Percentiles rank a stretch among this genome's conserved stretches.
These are phyloP conservation scores for Ciconia nigra DNA, from an alignment of 2,797 vertebrate genomes.

Conservation along the genomic window DNA sequence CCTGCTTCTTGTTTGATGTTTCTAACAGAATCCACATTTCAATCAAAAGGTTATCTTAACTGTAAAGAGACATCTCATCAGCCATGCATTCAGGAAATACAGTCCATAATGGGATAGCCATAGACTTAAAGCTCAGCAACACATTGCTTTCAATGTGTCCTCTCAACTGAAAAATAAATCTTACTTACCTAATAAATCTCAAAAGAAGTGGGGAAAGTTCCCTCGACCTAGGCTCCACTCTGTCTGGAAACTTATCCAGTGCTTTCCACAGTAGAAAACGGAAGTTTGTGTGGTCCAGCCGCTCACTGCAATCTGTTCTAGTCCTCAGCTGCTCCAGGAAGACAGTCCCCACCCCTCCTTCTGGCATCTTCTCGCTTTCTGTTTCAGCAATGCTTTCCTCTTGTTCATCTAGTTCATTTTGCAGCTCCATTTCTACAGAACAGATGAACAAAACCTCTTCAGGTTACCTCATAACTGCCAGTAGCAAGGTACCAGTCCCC, in stretches of 20 bases:
- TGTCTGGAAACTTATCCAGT: slow-evolving; percentile 87
- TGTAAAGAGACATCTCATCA: neutral
- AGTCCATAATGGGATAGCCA: neutral
- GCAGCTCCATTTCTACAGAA: slow-evolving; percentile 84
- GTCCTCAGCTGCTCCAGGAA: slow-evolving; percentile 80
- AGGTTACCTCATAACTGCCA: neutral
- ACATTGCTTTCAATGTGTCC: neutral
- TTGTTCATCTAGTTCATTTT: slow-evolving; percentile 62
- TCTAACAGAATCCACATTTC: neutral
- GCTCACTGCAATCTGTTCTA: slow-evolving; percentile 74
- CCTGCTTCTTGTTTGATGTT: neutral
- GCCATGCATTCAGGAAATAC: neutral
- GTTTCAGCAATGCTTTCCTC: slow-evolving; percentile 41
- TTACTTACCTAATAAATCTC: slow-evolving; percentile 87
- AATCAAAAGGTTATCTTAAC: neutral
- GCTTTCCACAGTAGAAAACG: slow-evolving; percentile 90
- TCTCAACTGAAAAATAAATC: neutral
- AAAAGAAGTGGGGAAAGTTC: slow-evolving; percentile 92
- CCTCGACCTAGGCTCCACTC: slow-evolving; percentile 89
- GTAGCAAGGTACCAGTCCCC: neutral
- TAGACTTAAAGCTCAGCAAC: neutral
- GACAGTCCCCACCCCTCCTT: slow-evolving; percentile 77
- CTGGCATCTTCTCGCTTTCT: slow-evolving; percentile 68
- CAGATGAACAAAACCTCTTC: neutral
- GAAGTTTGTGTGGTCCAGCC: slow-evolving; percentile 92